Evolutionary conservation across 1,140 invertebrate genomes (phyloP).

Genomic region (Trachymyrmex septentrionalis): DNA sequence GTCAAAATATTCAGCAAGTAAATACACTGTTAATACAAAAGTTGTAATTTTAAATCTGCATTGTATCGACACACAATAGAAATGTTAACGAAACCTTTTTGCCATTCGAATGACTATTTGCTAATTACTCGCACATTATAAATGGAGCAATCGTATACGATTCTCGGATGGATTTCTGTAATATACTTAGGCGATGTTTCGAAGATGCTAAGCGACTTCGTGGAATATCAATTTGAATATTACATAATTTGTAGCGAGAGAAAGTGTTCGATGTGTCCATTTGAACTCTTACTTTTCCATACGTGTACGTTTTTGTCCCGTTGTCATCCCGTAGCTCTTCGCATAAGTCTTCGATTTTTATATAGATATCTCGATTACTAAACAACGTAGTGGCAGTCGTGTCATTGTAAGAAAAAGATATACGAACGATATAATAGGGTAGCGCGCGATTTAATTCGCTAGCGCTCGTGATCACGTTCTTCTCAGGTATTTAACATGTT

Average conservation of each 20-base stretch:
- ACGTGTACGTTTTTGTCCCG: background rate
- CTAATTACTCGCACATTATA: background rate
- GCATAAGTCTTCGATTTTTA: constrained; percentile 27
- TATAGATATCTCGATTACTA: constrained; percentile 28
- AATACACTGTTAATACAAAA: background rate
- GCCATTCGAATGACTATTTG: background rate
- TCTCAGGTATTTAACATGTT: constrained; percentile 75
- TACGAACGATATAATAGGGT: constrained; percentile 31
- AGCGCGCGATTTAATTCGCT: constrained; percentile 26
- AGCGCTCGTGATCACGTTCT: constrained; percentile 70
- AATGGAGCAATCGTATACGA: constrained; percentile 5
- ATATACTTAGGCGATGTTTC: constrained; percentile 17
- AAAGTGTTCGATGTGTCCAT: constrained; percentile 39
- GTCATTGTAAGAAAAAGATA: constrained; percentile 43
- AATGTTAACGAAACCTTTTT: constrained; percentile 7
- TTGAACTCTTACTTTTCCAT: constrained; percentile 65
- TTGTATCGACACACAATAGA: background rate
- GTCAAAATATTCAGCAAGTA: background rate
- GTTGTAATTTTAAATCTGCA: background rate
- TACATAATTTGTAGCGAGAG: constrained; percentile 10
- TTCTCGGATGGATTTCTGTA: background rate
- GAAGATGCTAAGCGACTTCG: constrained; percentile 6
- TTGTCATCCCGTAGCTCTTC: background rate
- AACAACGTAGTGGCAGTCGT: constrained; percentile 7
- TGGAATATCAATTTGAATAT: constrained; percentile 38